Conservation (phyloP, 2,113 vertebrate species). For the Atrichornis clamosus region DNA sequence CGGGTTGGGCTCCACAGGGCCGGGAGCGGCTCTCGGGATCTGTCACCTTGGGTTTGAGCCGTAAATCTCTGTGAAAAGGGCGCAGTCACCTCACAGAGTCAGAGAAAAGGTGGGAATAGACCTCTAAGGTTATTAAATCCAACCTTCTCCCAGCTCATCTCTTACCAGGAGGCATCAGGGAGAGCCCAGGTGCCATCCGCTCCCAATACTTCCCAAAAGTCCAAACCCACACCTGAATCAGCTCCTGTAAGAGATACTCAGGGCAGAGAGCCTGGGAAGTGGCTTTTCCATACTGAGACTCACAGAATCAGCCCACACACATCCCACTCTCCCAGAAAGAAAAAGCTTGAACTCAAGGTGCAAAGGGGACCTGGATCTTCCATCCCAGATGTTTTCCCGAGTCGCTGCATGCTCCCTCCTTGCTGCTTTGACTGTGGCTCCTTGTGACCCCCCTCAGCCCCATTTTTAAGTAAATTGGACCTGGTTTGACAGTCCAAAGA, state of each 20-base stretch:
- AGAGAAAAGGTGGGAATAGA: not conserved
- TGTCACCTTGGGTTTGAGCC: not conserved
- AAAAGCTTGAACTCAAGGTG: not conserved
- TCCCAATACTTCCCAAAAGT: accelerated
- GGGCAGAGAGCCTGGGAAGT: not conserved
- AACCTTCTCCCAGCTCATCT: not conserved
- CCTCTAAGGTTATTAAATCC: not conserved
- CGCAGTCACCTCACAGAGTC: accelerated
- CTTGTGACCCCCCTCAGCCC: not conserved
- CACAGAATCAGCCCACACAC: not conserved
- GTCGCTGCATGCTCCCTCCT: accelerated
- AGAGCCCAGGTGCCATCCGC: accelerated
- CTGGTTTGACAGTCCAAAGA: not conserved
- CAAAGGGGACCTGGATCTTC: not conserved
- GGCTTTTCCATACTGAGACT: not conserved
- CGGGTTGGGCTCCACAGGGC: not conserved
- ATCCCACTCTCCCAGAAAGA: not conserved
- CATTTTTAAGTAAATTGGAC: not conserved
- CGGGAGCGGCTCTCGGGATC: accelerated
- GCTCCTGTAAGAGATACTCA: accelerated
- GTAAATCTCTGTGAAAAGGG: accelerated
- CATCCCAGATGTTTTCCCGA: not conserved
- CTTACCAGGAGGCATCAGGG: not conserved
- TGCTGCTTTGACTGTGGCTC: not conserved
- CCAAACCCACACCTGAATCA: accelerated